Evolutionary conservation across 2,797 vertebrate species (phyloP).

Genomic region (Ceryle rudis): DNA sequence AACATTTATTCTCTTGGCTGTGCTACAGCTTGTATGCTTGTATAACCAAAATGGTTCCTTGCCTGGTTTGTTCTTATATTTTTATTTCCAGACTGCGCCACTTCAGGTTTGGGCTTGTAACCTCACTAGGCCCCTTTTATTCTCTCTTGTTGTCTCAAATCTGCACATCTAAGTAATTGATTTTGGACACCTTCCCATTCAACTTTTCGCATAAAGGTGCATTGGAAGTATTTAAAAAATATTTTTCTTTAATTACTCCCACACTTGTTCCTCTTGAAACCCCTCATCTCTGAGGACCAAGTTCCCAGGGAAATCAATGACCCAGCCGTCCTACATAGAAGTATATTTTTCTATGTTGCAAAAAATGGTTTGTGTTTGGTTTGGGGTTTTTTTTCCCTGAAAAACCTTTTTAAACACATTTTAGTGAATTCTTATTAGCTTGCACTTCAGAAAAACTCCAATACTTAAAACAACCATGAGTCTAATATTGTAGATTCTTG

Average conservation of each 20-base stretch:
- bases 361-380: not conserved
- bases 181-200: not conserved
- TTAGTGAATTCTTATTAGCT: not conserved
- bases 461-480: not conserved
- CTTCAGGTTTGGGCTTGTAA: not conserved
- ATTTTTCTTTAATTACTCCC: not conserved
- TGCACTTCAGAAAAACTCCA: not conserved
- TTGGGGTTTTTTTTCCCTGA: accelerated
- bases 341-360: not conserved
- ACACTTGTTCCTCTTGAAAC: not conserved
- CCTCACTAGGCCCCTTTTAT: not conserved
- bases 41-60: not conserved
- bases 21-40: not conserved
- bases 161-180: not conserved
- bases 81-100: not conserved
- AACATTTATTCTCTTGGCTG: not conserved
- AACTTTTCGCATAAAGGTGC: not conserved
- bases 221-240: not conserved
- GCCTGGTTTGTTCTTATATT: not conserved
- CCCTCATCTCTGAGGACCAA: not conserved
- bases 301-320: not conserved
- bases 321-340: not conserved
- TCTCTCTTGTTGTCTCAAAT: not conserved
- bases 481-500: not conserved
- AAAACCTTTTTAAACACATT: not conserved